Percentiles rank a stretch among this genome's conserved stretches.
Conservation (phyloP, 2,113 vertebrate species). For the Grantiella picta region DNA sequence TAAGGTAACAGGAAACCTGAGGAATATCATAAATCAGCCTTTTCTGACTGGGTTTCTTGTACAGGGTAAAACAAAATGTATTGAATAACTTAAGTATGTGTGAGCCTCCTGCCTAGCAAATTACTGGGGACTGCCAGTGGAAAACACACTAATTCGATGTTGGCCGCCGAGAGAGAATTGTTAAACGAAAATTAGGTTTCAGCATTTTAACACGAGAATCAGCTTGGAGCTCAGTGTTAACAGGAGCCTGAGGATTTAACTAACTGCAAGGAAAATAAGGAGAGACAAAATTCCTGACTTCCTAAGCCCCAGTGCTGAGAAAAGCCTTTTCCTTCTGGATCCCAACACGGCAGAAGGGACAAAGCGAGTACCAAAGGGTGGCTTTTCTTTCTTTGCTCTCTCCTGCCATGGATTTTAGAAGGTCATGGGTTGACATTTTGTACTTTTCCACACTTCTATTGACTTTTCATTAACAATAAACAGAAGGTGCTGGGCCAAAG, state of each 20-base stretch:
- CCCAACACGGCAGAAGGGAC: not conserved
- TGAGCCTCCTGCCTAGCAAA: constrained; percentile 50
- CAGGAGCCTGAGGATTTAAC: constrained; percentile 39
- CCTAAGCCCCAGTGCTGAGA: not conserved
- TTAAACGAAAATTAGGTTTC: constrained; percentile 55
- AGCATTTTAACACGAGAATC: constrained; percentile 42
- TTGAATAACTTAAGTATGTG: constrained; percentile 64
- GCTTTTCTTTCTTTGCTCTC: not conserved
- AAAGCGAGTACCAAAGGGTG: not conserved
- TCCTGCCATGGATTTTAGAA: not conserved
- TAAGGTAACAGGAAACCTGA: constrained; percentile 75
- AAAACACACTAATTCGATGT: constrained; percentile 42
- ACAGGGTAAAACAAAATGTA: constrained; percentile 63
- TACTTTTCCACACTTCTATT: constrained; percentile 40
- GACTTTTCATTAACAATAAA: constrained; percentile 37
- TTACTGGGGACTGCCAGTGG: constrained; percentile 52
- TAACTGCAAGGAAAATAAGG: constrained; percentile 42
- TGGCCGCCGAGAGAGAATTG: constrained; percentile 52
- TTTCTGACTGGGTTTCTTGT: constrained; percentile 73
- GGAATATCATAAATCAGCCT: constrained; percentile 66
- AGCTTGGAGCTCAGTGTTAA: not conserved
- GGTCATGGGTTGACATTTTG: constrained; percentile 31
- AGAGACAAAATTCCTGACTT: not conserved
- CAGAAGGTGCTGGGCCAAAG: constrained; percentile 14
- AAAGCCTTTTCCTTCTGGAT: not conserved